Percentiles rank a stretch among this genome's conserved stretches.
phyloP scores from a whole-genome alignment of 2,888 invertebrate genomes.

The Meiosimyza platycephala region DNA sequence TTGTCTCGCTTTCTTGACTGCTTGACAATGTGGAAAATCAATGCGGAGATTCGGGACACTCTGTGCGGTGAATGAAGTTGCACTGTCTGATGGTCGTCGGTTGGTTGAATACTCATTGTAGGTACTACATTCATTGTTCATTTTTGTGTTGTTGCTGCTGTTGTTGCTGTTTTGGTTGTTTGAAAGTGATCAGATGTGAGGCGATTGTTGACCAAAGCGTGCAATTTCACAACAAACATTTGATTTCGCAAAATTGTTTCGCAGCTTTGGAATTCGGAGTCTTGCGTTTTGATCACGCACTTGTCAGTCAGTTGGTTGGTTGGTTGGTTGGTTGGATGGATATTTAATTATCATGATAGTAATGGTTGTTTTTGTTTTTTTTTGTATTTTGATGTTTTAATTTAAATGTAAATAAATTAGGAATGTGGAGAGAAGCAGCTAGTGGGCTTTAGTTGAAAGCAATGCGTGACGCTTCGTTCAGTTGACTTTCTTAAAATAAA shows the following conservation, averaged over 20 bases:
- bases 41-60: slow-evolving; percentile 58
- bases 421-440: too few species aligned
- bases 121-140: slow-evolving; percentile 13
- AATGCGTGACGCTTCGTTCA: too few species aligned
- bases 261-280: neutral
- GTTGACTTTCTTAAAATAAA: too few species aligned
- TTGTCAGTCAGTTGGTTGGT: neutral
- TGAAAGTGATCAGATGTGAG: too few species aligned
- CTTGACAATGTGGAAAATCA: slow-evolving; percentile 60
- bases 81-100: neutral
- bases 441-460: too few species aligned
- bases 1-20: slow-evolving; percentile 59
- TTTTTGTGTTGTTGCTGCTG: neutral
- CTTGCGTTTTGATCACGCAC: slow-evolving; percentile 28
- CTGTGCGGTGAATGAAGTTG: slow-evolving; percentile 10
- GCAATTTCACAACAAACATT: slow-evolving; percentile 42
- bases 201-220: slow-evolving; percentile 36
- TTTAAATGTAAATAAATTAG: too few species aligned
- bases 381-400: too few species aligned
- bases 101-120: slow-evolving; percentile 25
- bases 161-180: too few species aligned
- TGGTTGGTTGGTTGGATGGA: too few species aligned
- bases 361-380: too few species aligned
- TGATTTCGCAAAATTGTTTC: slow-evolving; percentile 38
- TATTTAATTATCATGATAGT: too few species aligned